Conservation (phyloP, 2,113 vertebrate genomes). For the Brachyhypopomus occidentalis region DNA sequence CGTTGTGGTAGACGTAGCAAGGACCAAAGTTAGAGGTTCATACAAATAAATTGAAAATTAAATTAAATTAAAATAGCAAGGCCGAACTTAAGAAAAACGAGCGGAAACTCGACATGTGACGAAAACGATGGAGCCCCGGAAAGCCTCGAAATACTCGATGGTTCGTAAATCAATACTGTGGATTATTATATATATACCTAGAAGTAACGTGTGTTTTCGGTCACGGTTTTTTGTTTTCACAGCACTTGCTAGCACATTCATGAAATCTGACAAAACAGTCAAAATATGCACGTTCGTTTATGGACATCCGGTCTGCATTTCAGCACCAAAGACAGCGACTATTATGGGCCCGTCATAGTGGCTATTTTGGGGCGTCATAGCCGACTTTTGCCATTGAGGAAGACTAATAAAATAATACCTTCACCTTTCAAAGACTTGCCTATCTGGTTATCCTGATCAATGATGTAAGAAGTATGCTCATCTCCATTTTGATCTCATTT, state of each 20-base stretch:
- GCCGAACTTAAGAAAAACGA: neutral
- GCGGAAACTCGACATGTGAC: neutral
- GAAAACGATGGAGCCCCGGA: neutral
- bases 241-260: too few species aligned
- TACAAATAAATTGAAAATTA: neutral
- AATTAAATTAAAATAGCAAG: neutral
- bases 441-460: neutral
- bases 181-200: too few species aligned
- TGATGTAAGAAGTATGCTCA: neutral
- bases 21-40: neutral
- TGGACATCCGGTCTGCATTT: neutral
- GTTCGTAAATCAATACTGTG: neutral
- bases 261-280: too few species aligned
- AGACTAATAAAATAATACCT: neutral
- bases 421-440: constrained; percentile 3
- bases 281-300: too few species aligned
- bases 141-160: neutral
- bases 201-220: too few species aligned
- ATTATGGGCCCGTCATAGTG: too few species aligned
- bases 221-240: too few species aligned
- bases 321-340: constrained; percentile 35
- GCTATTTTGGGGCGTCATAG: neutral
- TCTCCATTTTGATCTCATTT: constrained; percentile 37
- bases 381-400: neutral
- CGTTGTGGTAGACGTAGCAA: neutral